These are phyloP conservation scores for Saiga tatarica DNA, from an alignment of 2,113 vertebrate species.

Conservation along the genomic window DNA sequence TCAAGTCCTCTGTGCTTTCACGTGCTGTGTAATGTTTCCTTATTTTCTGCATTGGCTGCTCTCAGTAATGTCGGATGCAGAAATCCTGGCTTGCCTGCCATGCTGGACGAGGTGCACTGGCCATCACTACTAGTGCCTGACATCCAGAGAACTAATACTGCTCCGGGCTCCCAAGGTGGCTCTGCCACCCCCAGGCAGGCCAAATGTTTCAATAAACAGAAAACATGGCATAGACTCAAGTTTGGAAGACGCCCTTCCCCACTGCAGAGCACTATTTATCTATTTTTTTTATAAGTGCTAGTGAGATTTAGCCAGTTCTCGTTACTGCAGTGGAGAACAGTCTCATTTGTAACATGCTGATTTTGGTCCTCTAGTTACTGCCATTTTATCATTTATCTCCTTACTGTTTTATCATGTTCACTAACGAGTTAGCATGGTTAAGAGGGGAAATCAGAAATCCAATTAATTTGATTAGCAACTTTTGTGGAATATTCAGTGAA, in stretches of 20 bases:
- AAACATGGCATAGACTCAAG: background rate
- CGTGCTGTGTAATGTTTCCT: background rate
- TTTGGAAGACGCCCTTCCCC: background rate
- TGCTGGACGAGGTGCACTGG: background rate
- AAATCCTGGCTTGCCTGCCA: background rate
- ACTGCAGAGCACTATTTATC: background rate
- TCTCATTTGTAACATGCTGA: background rate
- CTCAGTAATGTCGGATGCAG: background rate
- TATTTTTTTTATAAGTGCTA: background rate
- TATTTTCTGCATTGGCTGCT: background rate
- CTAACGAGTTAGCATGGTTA: background rate
- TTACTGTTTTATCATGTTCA: background rate
- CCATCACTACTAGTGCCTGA: background rate
- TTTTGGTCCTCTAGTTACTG: background rate
- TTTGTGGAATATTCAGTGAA: background rate
- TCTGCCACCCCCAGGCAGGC: background rate
- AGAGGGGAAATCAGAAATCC: slow-evolving; percentile 1
- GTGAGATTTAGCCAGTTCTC: background rate
- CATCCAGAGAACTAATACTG: background rate
- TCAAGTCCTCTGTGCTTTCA: background rate
- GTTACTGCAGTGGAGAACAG: background rate
- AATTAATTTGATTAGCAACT: background rate
- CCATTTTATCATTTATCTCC: background rate
- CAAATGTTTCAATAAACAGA: background rate
- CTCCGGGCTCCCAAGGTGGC: background rate